phyloP scores from a whole-genome alignment of 2,113 vertebrate genomes.

The Hemiprocne comata region DNA sequence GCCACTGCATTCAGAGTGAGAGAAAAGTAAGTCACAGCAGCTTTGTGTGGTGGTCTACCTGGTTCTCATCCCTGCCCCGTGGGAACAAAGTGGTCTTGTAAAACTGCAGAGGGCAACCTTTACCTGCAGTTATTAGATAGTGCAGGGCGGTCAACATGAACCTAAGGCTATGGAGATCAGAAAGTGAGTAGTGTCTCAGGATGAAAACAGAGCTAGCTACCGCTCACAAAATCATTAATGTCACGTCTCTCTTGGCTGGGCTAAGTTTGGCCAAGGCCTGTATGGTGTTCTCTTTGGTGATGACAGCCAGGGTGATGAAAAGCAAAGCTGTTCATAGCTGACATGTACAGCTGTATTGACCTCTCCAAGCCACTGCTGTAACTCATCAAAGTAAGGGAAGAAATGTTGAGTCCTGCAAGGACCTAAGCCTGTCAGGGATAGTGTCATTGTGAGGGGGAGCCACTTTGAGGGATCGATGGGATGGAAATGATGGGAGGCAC shows the following conservation, averaged over 20 bases:
- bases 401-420: background rate
- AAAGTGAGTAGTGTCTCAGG: background rate
- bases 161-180: background rate
- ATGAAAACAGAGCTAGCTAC: background rate
- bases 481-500: background rate
- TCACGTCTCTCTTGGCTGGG: background rate
- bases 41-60: background rate
- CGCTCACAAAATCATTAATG: background rate
- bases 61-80: background rate
- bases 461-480: background rate
- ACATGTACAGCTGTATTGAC: background rate
- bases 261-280: background rate
- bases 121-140: background rate
- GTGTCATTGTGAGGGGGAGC: background rate
- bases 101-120: background rate
- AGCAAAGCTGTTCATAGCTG: background rate
- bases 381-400: background rate
- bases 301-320: background rate
- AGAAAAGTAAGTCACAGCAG: background rate
- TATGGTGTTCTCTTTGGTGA: accelerated
- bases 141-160: accelerated
- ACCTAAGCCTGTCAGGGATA: background rate
- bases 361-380: background rate
- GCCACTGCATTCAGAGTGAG: background rate
- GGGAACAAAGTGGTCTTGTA: background rate